A percentile compares a stretch with the other conserved stretches of the same genome.
phyloP scores from a whole-genome alignment of 1,140 invertebrate genomes.

The Saxidomus purpurata region DNA sequence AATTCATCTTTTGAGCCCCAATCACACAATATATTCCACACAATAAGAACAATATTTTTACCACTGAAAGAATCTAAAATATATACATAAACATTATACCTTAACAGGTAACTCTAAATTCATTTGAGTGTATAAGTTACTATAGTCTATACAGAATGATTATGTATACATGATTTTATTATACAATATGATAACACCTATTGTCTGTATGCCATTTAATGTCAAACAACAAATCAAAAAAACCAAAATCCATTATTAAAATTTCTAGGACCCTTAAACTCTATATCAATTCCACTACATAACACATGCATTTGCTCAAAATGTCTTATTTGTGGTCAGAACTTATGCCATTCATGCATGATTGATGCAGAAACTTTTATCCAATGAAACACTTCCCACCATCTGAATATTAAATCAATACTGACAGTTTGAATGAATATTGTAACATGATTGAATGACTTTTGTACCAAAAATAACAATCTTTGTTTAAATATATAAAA shows the following conservation, averaged over 20 bases:
- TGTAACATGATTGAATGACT: not conserved
- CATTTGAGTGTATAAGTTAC: not conserved
- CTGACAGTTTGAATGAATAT: not conserved
- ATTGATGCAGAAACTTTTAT: not conserved
- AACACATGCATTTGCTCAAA: not conserved
- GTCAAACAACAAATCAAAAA: constrained; percentile 7
- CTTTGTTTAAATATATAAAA: not conserved
- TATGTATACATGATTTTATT: constrained; percentile 41
- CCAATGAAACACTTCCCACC: too few relatives aligned
- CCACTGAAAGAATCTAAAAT: too few relatives aligned
- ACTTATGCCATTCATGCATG: not conserved
- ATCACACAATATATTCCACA: too few relatives aligned
- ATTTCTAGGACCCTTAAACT: too few relatives aligned
- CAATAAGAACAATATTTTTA: too few relatives aligned
- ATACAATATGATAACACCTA: constrained; percentile 14
- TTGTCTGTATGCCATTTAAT: constrained; percentile 12
- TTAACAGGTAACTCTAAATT: not conserved
- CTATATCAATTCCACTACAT: too few relatives aligned
- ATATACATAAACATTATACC: not conserved
- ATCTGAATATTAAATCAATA: not conserved
- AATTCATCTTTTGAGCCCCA: too few relatives aligned
- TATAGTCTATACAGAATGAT: not conserved
- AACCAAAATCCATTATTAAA: not conserved
- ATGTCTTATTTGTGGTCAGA: not conserved
- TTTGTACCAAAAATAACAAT: constrained; percentile 42